phyloP scores from a whole-genome alignment of 2,113 vertebrate genomes.

The Telmatochromis brachygnathus region DNA sequence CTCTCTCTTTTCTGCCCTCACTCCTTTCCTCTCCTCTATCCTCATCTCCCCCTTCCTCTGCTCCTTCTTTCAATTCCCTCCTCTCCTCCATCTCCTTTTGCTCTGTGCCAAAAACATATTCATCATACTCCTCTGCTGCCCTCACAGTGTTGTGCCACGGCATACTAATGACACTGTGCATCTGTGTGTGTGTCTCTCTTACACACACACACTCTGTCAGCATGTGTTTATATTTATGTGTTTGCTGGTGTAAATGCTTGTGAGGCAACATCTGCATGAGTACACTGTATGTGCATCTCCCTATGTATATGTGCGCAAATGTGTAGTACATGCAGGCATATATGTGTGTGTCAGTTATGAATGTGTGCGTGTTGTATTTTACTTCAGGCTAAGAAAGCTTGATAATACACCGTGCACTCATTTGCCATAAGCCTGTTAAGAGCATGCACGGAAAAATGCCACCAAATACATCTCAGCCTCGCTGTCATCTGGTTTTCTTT shows the following conservation, averaged over 20 bases:
- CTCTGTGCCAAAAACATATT: constrained; percentile 68
- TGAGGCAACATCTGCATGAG: neutral
- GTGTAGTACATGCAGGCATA: neutral
- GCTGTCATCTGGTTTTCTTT: neutral
- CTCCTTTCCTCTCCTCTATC: constrained; percentile 1
- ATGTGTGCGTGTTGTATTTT: constrained; percentile 23
- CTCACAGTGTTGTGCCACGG: constrained; percentile 49
- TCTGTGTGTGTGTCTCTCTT: neutral
- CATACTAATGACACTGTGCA: constrained; percentile 59
- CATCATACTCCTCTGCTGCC: constrained; percentile 65
- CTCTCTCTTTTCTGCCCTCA: constrained; percentile 8
- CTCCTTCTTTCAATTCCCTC: constrained; percentile 45
- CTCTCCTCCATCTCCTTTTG: constrained; percentile 37
- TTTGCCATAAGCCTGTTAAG: constrained; percentile 68
- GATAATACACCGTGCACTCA: constrained; percentile 63
- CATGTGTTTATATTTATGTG: constrained; percentile 32
- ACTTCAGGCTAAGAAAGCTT: constrained; percentile 54
- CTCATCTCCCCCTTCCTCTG: constrained; percentile 5
- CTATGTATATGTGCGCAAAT: neutral
- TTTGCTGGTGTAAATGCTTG: constrained; percentile 10
- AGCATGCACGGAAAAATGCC: constrained; percentile 47
- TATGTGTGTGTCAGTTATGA: constrained; percentile 15
- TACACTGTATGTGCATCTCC: neutral
- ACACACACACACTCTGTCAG: neutral
- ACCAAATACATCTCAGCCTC: constrained; percentile 25